Conservation (phyloP, 2,888 invertebrate species). For the Tolmerus cingulatus region DNA sequence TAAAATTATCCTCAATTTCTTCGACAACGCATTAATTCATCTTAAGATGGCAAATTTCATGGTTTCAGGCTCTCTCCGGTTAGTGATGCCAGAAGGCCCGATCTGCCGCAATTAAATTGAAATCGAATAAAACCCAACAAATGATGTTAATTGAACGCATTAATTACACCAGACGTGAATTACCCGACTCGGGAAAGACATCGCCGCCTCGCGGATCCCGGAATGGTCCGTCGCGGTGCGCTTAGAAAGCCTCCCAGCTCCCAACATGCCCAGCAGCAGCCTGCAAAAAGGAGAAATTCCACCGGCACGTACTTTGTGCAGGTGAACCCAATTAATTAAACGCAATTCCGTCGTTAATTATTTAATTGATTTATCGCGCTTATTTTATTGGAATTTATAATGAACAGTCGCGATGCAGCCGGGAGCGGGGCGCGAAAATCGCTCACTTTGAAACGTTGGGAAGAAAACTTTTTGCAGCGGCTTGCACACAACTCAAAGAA, state of each 20-base stretch:
- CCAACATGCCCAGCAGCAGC: conserved; percentile 14
- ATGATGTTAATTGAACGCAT: conserved; percentile 38
- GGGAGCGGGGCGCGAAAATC: conserved; percentile 25
- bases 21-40: conserved; percentile 5
- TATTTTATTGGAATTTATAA: conserved; percentile 29
- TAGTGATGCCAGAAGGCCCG: not conserved
- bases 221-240: conserved; percentile 4
- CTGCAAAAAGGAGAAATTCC: conserved; percentile 36
- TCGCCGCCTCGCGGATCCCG: not conserved
- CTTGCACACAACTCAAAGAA: not conserved
- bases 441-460: not conserved
- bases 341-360: conserved; percentile 31
- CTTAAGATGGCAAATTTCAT: not conserved
- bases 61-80: not conserved
- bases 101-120: conserved; percentile 29
- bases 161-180: conserved; percentile 36
- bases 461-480: not conserved
- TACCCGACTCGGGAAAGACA: conserved; percentile 13
- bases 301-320: conserved; percentile 32
- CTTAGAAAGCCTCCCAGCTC: conserved; percentile 20
- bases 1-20: conserved; percentile 27
- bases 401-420: not conserved
- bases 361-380: conserved; percentile 44
- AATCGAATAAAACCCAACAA: conserved; percentile 35
- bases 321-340: conserved; percentile 42